Conservation (phyloP, 1,140 invertebrate species). For the Ruditapes philippinarum region DNA sequence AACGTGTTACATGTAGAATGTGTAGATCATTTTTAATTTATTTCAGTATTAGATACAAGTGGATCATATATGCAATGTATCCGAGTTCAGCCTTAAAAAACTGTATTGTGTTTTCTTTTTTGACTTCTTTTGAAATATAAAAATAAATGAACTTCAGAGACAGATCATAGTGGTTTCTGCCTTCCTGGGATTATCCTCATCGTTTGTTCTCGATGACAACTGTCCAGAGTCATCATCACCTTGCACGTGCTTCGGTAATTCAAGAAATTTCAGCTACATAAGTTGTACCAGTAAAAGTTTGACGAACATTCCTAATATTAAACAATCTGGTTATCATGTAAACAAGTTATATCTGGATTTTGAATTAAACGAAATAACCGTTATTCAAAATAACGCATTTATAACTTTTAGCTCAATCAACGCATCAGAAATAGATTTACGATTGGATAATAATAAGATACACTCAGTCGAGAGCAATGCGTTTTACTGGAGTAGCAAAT, state of each 20-base stretch:
- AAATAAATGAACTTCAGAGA: no score
- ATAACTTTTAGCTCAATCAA: background rate
- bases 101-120: no score
- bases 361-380: background rate
- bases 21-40: no score
- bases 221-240: background rate
- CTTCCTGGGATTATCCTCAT: background rate
- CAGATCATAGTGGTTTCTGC: background rate
- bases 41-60: no score
- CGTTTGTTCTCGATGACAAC: background rate
- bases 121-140: no score
- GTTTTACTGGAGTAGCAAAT: background rate
- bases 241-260: background rate
- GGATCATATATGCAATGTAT: no score
- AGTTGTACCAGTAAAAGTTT: background rate
- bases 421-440: background rate
- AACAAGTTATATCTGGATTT: background rate
- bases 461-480: background rate
- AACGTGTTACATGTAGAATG: no score
- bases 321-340: background rate
- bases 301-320: background rate
- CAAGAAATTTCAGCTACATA: background rate
- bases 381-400: background rate
- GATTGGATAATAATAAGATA: background rate
- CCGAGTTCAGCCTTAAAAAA: no score